Percentiles rank a stretch among this genome's conserved stretches.
Evolutionary conservation across 1,140 invertebrate genomes (phyloP).

Genomic region (Hylaeus volcanicus): DNA sequence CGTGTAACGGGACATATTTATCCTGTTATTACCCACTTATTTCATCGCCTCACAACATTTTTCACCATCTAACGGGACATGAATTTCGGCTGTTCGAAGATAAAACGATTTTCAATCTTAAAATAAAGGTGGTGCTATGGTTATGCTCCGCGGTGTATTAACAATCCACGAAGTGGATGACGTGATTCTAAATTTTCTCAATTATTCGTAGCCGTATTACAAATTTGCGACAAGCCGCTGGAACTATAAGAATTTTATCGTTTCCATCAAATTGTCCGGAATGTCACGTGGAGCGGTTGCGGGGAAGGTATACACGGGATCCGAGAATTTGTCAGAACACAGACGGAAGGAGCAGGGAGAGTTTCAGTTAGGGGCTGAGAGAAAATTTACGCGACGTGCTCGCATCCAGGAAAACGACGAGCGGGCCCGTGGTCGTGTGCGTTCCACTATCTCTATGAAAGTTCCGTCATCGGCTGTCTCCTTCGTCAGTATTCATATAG

Average conservation of each 20-base stretch:
- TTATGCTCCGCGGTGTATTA: too few relatives aligned
- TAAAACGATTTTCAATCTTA: too few relatives aligned
- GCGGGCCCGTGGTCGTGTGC: not conserved
- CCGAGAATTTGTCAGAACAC: constrained; percentile 49
- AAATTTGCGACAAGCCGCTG: not conserved
- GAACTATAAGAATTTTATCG: not conserved
- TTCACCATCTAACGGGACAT: too few relatives aligned
- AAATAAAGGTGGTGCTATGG: too few relatives aligned
- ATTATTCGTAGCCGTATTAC: not conserved
- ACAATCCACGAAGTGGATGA: too few relatives aligned
- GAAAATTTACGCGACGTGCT: constrained; percentile 59
- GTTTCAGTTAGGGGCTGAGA: constrained; percentile 16
- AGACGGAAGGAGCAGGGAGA: not conserved
- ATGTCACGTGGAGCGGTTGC: constrained; percentile 37
- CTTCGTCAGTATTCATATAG: constrained; percentile 49
- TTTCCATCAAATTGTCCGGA: constrained; percentile 20
- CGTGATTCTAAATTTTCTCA: not conserved
- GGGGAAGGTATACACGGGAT: constrained; percentile 31
- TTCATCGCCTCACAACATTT: too few relatives aligned
- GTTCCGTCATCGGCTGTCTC: constrained; percentile 45
- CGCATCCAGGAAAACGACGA: constrained; percentile 52
- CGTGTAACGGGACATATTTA: too few relatives aligned
- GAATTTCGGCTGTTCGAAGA: too few relatives aligned
- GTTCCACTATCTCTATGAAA: constrained; percentile 38
- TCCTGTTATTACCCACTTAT: too few relatives aligned